Evolutionary conservation across 1,140 invertebrate species (phyloP), one percentile per base, ranked within the genome.

Genomic region (Oedothorax gibbosus): DNA sequence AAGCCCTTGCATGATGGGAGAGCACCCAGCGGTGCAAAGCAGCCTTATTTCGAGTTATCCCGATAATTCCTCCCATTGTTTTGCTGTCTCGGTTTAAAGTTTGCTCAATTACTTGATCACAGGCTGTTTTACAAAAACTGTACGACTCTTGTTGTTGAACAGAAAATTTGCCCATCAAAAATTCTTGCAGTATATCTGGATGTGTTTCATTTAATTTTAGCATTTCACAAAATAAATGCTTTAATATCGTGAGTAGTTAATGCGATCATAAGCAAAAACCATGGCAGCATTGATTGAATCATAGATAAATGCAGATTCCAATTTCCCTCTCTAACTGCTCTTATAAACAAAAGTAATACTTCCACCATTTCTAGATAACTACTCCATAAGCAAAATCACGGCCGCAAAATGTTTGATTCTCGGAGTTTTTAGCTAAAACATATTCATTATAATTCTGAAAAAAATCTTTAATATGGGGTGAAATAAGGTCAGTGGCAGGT

Each of bases 51-150:
- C 12, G 15, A 49, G 71, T 51, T 76, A 60, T 57, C 60, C 53
- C 57, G 15, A 11, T 57, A 57, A 60, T 21, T 60, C n/a, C n/a
- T 49, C 73, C 57, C 50, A 49, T 76, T 18, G 53, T 62, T 76
- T 87, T 77, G 3, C 82, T 81, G 66, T 86, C 87, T 66, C 54
- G 75, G 60, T 87, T 87, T 2, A 80, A 78, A 8, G 83, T 87
- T 86, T 86, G 75, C 65, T 87, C 83, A 11, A 83, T 65, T 8
- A 77, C 75, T 73, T 87, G 81, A 65, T 86, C 87, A 2, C 85
- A 81, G 21, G 87, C 14, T 86, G 85, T 60, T 11, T 57, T 18
- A 7, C 7, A 57, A 62, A 76, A 76, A 7, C 0, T 14, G 15
- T 76, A 21, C 15, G 10, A 10, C 15, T 80, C 35, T 15, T 75